Evolutionary conservation across 2,888 invertebrate genomes (phyloP).

Genomic region (Lamellibrachia columna): DNA sequence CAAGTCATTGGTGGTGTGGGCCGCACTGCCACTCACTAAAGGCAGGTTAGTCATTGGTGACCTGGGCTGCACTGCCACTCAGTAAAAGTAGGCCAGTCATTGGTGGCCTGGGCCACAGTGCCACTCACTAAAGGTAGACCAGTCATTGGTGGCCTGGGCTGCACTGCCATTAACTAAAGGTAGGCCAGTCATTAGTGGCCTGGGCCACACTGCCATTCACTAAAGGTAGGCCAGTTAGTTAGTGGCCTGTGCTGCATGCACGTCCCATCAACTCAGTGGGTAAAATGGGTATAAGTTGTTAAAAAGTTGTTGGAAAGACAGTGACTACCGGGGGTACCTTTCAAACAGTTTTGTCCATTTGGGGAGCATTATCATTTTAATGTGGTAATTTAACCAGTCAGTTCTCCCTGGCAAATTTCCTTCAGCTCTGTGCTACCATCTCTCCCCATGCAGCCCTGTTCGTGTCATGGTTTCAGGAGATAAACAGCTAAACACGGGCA

Average conservation of each 20-base stretch:
- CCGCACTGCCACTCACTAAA: conserved; percentile 45
- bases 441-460: background rate
- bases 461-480: background rate
- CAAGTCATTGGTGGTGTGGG: conserved; percentile 60
- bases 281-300: too few relatives aligned
- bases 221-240: background rate
- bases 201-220: conserved; percentile 55
- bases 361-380: background rate
- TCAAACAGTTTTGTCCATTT: too few relatives aligned
- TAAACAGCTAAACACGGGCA: conserved; percentile 52
- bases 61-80: background rate
- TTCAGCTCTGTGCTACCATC: background rate
- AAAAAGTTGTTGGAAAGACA: too few relatives aligned
- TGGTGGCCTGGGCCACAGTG: too few relatives aligned
- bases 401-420: background rate
- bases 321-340: too few relatives aligned
- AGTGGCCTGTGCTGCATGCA: too few relatives aligned
- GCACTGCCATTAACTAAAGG: too few relatives aligned
- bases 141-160: too few relatives aligned
- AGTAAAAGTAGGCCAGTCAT: too few relatives aligned
- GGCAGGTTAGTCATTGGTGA: background rate
- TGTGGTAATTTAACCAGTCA: background rate
- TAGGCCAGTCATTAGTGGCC: conserved; percentile 56
- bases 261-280: too few relatives aligned
- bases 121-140: too few relatives aligned